A percentile compares a stretch with the other conserved stretches of the same genome.
Conservation (phyloP, 2,113 vertebrate genomes). For the Peucedramus taeniatus region DNA sequence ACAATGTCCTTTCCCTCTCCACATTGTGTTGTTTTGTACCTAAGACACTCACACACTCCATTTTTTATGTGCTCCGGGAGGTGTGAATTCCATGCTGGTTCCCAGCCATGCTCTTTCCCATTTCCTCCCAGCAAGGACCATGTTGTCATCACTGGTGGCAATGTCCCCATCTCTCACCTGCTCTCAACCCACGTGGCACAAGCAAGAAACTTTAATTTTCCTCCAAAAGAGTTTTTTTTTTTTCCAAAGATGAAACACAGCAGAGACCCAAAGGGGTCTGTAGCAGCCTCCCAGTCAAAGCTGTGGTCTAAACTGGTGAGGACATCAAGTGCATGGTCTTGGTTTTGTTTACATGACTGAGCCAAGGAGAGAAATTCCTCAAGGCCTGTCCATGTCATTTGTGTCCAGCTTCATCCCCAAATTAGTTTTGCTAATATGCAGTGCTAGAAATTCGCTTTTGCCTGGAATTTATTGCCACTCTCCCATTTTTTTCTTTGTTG, state of each 20-base stretch:
- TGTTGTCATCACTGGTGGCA: background rate
- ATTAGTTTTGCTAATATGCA: background rate
- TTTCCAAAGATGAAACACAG: background rate
- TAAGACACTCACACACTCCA: fast-evolving
- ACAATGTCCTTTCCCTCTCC: background rate
- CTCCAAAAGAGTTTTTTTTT: background rate
- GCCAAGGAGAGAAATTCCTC: background rate
- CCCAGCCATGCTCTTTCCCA: fast-evolving
- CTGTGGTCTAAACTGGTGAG: background rate
- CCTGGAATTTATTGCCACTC: background rate
- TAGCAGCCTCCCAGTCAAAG: background rate
- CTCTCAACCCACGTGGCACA: background rate
- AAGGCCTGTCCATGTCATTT: background rate
- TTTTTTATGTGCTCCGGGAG: background rate
- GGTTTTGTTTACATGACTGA: fast-evolving
- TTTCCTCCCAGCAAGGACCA: background rate
- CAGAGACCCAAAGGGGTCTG: background rate
- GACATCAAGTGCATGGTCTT: background rate
- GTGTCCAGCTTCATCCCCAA: background rate
- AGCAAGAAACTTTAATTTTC: background rate
- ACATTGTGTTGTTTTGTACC: background rate
- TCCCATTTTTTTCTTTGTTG: background rate
- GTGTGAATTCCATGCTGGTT: background rate
- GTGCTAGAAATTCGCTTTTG: background rate
- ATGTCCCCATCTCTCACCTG: background rate